Evolutionary conservation across 2,888 invertebrate species (phyloP), one percentile per base, ranked within the genome.

Genomic region (Leuctra nigra): DNA sequence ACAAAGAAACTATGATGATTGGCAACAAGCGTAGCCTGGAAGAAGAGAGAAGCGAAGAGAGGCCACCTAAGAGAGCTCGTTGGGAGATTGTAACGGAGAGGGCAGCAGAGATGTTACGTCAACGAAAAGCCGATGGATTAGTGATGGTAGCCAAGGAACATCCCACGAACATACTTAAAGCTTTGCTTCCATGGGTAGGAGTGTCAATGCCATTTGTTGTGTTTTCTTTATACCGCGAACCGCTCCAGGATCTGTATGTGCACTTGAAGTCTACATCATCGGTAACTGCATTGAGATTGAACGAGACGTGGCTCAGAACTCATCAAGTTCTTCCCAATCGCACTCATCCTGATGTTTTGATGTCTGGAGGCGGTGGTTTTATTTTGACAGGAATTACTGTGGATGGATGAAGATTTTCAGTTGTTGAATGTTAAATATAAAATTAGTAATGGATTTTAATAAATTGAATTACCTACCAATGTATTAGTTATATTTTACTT

Each of bases 261-360:
- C 80, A 83, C 64, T 72, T 98, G 54, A 92, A 91, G 69, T 78
- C 83, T 55, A 76, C 80, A 53, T 77, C 78, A 56, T 82, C 84
- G 68, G 82, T 88, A 16, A 81, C 91, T 9, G 86, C 85, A 66
- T 72, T 97, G 38, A 83, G 83, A 68, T 72, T 99, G 9, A 83
- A 85, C 38, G 89, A 88, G 63, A 92, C 88, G 67, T 97, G 95
- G 83, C 75, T 91, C 71, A 79, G 96, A 63, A 83, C 85, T 64
- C 94, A 94, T 76, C 97, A 97, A 80, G 85, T 93, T 25, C 73
- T 94, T 61, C 85, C 88, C 1, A 86, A 91, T 62, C 80, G 98
- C 70, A 97, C 97, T 16, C 98, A 98, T 77, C 98, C 98, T 1
- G 86, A 91, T 69, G 92, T 97, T 33, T 83, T 82, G 65, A 97